Evolutionary conservation across 2,888 invertebrate genomes (phyloP), one percentile per base, ranked within the genome.

Genomic region (Holacanthella duospinosa): DNA sequence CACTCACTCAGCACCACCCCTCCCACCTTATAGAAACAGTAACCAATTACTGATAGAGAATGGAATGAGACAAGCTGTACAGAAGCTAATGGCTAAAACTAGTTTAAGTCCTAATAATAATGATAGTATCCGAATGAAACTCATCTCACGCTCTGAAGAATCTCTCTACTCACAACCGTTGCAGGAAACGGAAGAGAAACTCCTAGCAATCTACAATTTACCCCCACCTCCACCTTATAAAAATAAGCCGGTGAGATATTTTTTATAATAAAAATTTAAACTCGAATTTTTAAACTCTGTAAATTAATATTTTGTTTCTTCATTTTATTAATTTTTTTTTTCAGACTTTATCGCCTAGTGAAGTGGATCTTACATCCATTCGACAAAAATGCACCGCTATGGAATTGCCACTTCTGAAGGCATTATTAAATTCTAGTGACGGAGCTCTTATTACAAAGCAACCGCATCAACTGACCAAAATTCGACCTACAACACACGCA

Each of bases 211-310:
- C 48, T 71, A 71, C 56, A 72, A 72, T 65, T 63, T 72, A 57
- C 71, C 70, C 27, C 72, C 72, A 29, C 72, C 72, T 28, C 72
- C 72, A 19, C 71, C 72, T 29, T 72, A 72, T 58, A 65, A 68
- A 59, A 59, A 61, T 21, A 67, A 64, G 58, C 69, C 69, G 64
- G 68, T 68, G 59, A 60, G 55, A 6, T 48, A 29, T 43, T 56
- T 61, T 44, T 48, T 21, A 44, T 29, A 55, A 28, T 26, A 27
- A 9, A n/a, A 36, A 36, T 36, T 36, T 36, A 36, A 36, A 16
- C n/a, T n/a, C n/a, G n/a, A 53, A 53, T 53, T 9, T 53, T 53
- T 24, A n/a, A 53, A n/a, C 6, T n/a, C n/a, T n/a, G n/a, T 53
- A 53, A 53, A 53, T 53, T n/a, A 9, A n/a, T 53, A 6, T 21